Evolutionary conservation across 2,113 vertebrate genomes (phyloP).

Genomic region (Salvelinus namaycush): DNA sequence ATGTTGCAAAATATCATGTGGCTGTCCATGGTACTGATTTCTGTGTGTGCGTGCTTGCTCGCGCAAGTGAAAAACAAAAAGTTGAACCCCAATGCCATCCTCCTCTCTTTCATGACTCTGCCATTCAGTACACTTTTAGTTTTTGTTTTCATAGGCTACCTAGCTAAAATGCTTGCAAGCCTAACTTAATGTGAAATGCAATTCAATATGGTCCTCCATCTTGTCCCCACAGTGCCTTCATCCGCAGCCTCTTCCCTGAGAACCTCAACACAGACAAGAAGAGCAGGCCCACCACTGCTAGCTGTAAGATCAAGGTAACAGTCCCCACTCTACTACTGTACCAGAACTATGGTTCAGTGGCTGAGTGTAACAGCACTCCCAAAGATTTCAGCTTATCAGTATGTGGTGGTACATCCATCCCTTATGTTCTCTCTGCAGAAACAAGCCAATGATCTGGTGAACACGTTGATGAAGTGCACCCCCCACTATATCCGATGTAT

Average conservation of each 20-base stretch:
- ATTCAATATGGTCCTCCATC: too few relatives aligned
- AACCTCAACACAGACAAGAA: conserved; percentile 93
- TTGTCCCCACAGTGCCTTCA: conserved; percentile 76
- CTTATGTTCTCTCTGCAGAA: conserved; percentile 70
- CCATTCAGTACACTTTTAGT: too few relatives aligned
- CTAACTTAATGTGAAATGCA: too few relatives aligned
- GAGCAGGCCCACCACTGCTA: conserved; percentile 84
- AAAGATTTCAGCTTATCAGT: not conserved
- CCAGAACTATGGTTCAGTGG: not conserved
- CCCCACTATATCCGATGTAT: conserved; percentile 98
- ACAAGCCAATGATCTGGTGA: conserved; percentile 95
- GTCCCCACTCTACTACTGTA: too few relatives aligned
- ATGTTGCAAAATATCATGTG: too few relatives aligned
- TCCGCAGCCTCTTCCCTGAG: conserved; percentile 90
- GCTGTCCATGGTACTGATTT: too few relatives aligned
- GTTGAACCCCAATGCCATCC: too few relatives aligned
- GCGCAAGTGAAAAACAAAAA: too few relatives aligned
- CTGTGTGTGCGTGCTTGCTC: too few relatives aligned
- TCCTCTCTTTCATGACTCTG: too few relatives aligned
- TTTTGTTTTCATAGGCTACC: too few relatives aligned
- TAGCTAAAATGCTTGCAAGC: too few relatives aligned
- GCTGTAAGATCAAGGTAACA: conserved; percentile 93
- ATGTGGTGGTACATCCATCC: not conserved
- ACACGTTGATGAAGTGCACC: conserved; percentile 92
- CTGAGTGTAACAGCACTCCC: not conserved